Base-by-base conservation (phyloP, 2,113 vertebrate genomes). In the Myrmecobius fasciatus region DNA sequence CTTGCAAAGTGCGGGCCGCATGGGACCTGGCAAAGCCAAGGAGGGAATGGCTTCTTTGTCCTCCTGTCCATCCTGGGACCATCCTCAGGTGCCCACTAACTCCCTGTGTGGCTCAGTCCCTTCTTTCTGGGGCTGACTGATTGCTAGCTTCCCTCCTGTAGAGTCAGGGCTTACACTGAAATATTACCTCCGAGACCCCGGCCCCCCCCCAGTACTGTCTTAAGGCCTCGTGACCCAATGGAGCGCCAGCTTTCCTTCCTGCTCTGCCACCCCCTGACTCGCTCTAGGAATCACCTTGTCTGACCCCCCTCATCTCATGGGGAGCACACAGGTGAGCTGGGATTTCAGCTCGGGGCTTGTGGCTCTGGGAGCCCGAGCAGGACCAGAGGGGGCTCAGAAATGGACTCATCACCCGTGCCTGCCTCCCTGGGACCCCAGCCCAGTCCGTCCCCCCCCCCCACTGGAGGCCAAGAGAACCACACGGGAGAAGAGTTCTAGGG, bases 71-170 rank as follows among this genome's bases (percentile, higher is more conserved):
- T n/a, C n/a, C n/a, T n/a, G n/a, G n/a, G n/a, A n/a, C n/a, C n/a
- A n/a, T n/a, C 51, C 52, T 52, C 52, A 11, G 52, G 20, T 24
- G 10, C 25, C 91, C 6, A 51, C 24, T 92, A 1, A 6, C 46
- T 93, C 91, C 91, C 89, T 92, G 26, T 36, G 94, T 83, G 75
- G 52, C 49, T 52, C 91, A 60, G 47, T 67, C 36, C 25, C 26
- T 94, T 22, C 26, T 3, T 67, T 83, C 25, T 83, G 49, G 25
- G 3, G 48, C 89, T 36, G 26, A 93, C 92, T 90, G 0, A 92
- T 91, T 95, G 17, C 25, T 8, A 48, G 94, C 92, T 43, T 22
- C 67, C 67, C n/a, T 43, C 2, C 17, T 43, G 20, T 24, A 43
- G 43, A 43, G 43, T 24, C 67, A 22, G n/a, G 36, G n/a, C 36